Evolutionary conservation across 2,113 vertebrate genomes (phyloP).

Genomic region (Atractosteus spatula): DNA sequence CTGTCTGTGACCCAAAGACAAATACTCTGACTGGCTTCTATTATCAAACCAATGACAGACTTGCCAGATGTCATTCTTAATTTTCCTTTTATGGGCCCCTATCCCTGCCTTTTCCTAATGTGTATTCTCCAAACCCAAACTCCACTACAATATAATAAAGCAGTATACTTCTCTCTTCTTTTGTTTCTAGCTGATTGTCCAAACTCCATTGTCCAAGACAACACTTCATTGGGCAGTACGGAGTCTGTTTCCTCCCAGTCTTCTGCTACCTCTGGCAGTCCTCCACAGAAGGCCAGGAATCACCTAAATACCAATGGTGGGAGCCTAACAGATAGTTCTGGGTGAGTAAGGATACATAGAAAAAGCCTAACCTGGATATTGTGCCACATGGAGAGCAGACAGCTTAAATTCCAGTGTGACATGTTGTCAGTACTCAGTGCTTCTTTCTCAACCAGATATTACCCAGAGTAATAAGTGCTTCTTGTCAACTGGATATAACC

Average conservation of each 20-base stretch:
- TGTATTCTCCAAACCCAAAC: too few relatives aligned
- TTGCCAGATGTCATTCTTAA: too few relatives aligned
- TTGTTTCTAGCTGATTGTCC: slow-evolving; percentile 59
- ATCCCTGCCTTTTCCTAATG: too few relatives aligned
- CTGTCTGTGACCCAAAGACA: too few relatives aligned
- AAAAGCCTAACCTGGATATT: too few relatives aligned
- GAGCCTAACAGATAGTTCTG: slow-evolving; percentile 57
- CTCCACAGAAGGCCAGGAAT: slow-evolving; percentile 64
- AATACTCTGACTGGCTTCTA: too few relatives aligned
- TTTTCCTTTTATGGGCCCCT: too few relatives aligned
- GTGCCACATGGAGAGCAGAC: too few relatives aligned
- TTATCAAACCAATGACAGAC: too few relatives aligned
- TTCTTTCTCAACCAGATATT: too few relatives aligned
- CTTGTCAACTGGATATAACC: too few relatives aligned
- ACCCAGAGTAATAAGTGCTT: too few relatives aligned
- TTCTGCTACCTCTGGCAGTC: slow-evolving; percentile 66
- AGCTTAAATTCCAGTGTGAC: not conserved
- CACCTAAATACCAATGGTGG: slow-evolving; percentile 50
- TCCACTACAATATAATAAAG: not conserved
- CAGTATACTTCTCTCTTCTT: not conserved
- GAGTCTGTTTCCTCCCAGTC: slow-evolving; percentile 91
- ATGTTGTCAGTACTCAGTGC: not conserved
- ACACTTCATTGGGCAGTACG: slow-evolving; percentile 78
- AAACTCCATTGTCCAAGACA: slow-evolving; percentile 62
- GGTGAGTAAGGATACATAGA: slow-evolving; percentile 41